Base-by-base conservation (phyloP, 2,113 vertebrate species). In the Heloderma charlesbogerti region DNA sequence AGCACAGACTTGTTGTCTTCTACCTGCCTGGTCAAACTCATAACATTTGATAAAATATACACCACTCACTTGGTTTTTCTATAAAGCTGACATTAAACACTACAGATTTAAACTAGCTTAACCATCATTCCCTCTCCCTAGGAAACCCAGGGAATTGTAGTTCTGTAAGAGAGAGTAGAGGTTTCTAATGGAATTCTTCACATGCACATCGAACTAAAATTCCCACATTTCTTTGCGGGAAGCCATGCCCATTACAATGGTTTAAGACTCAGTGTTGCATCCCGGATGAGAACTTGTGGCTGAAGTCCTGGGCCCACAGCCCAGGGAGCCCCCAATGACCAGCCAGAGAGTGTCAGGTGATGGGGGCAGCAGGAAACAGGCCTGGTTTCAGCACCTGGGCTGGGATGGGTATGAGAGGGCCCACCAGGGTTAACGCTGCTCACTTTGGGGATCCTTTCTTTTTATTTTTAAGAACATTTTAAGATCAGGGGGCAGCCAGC, bases 21-120 rank as follows among this genome's bases (percentile, higher is more conserved):
- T 13, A 89, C 86, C 37, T 87, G 15, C 63, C 48, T 51, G 12
- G n/a, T 60, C 34, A 75, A 51, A 54, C 31, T 86, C 37, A 87
- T 60, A 8, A 57, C 48, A 29, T 82, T 60, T 82, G 29, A 34
- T 82, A n/a, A 60, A 82, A 95, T 93, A 94, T 83, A 91, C 84
- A 84, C 92, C 90, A 85, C 92, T 94, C 93, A 22, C 92, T 94
- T 92, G 93, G 91, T 91, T 94, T 94, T 93, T 95, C 92, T 92
- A 94, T 92, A 91, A 89, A 91, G 93, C 94, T 95, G 94, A 88
- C 89, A 91, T 77, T 78, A 40, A 51, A 78, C 29, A 86, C 31
- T 1, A 18, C 20, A 86, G 1, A n/a, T 20, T 87, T 93, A 37
- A 54, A 74, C 48, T 3, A 34, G 29, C 22, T 86, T 22, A n/a